These are phyloP conservation scores for Drosophila mettleri DNA, from an alignment of 2,888 invertebrate genomes.

Conservation along the genomic window DNA sequence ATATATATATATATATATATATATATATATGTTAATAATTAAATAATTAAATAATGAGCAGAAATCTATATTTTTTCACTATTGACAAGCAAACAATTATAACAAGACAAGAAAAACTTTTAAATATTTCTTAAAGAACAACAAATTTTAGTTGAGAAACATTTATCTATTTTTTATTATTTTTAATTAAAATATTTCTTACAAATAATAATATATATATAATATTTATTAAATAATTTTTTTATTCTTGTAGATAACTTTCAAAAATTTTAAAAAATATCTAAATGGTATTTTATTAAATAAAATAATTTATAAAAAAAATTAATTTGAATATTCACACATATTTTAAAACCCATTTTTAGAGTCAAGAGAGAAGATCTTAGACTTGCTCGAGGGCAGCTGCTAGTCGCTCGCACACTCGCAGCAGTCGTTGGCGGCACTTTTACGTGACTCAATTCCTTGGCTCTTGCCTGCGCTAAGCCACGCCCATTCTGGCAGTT, in stretches of 20 bases:
- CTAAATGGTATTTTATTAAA: no score
- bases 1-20: background rate
- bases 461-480: constrained; percentile 3
- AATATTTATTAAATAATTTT: no score
- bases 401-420: background rate
- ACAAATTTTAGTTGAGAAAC: background rate
- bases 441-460: constrained; percentile 13
- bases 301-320: no score
- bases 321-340: background rate
- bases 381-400: background rate
- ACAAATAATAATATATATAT: background rate
- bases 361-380: background rate
- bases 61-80: no score
- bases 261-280: no score
- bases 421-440: background rate
- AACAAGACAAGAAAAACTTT: background rate
- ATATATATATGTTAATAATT: no score
- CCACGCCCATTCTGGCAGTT: constrained; percentile 27
- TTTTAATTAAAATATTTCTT: no score
- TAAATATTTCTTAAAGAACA: background rate
- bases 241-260: no score
- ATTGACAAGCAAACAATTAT: background rate
- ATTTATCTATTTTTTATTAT: background rate
- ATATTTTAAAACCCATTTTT: background rate
- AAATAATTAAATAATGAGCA: background rate